phyloP scores from a whole-genome alignment of 2,888 invertebrate species.

The Aphodius granarius region DNA sequence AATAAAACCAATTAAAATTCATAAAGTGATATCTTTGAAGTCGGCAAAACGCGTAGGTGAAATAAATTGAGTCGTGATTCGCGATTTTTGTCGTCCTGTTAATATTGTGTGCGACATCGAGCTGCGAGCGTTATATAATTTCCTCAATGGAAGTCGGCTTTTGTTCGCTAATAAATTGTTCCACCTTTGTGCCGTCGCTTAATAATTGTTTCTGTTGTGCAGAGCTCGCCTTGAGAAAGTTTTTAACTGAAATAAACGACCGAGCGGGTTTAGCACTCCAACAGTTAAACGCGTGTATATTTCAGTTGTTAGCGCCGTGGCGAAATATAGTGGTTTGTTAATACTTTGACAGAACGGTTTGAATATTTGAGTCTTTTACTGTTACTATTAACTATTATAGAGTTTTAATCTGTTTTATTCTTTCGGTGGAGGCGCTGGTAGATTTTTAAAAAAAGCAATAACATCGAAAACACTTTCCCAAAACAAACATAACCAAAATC shows the following conservation, averaged over 20 bases:
- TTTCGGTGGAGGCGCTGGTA: no score
- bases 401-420: no score
- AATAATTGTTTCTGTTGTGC: slow-evolving; percentile 3
- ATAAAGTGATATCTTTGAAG: no score
- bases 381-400: neutral
- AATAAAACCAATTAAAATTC: no score
- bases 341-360: neutral
- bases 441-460: no score
- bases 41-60: no score
- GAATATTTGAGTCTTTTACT: no score
- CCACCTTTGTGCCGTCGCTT: neutral
- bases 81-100: neutral
- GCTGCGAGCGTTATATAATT: neutral
- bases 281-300: neutral
- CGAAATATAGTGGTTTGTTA: neutral
- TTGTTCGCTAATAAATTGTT: neutral
- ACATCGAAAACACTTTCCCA: neutral
- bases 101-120: neutral
- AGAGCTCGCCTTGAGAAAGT: neutral
- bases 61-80: no score
- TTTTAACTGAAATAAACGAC: neutral
- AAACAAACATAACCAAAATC: neutral
- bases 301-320: neutral
- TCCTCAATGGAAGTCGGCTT: neutral
- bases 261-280: neutral